These are phyloP conservation scores for Caenorhabditis afra DNA, from an alignment of 2,888 invertebrate species.

Conservation along the genomic window DNA sequence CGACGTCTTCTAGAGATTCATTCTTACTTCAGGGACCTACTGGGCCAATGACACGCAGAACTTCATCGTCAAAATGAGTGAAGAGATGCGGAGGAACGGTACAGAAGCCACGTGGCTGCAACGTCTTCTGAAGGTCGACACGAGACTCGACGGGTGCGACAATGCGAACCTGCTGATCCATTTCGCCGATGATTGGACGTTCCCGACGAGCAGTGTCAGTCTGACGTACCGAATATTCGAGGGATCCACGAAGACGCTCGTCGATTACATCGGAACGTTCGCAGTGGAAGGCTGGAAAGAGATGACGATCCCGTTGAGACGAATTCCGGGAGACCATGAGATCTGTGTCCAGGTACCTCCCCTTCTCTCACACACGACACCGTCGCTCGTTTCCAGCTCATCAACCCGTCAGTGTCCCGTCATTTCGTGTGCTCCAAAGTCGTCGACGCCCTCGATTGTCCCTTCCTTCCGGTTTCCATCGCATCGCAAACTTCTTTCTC, in stretches of 20 bases:
- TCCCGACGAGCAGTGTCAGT: slow-evolving; percentile 65
- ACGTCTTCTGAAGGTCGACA: slow-evolving; percentile 67
- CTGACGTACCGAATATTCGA: slow-evolving; percentile 72
- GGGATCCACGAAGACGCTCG: slow-evolving; percentile 57
- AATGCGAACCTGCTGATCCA: slow-evolving; percentile 67
- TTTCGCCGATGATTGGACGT: slow-evolving; percentile 74
- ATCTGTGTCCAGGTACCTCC: slow-evolving; percentile 52
- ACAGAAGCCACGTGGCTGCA: slow-evolving; percentile 74
- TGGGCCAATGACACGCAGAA: slow-evolving; percentile 75
- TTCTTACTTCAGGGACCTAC: slow-evolving; percentile 56
- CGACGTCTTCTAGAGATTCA: not conserved
- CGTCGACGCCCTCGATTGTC: slow-evolving; percentile 52
- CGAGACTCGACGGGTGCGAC: slow-evolving; percentile 67
- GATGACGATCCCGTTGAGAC: slow-evolving; percentile 55
- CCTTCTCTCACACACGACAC: no score
- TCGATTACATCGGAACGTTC: slow-evolving; percentile 50
- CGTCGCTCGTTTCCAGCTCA: slow-evolving; percentile 31
- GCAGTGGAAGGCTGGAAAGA: slow-evolving; percentile 68
- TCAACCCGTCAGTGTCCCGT: slow-evolving; percentile 44
- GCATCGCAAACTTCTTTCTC: slow-evolving; percentile 9
- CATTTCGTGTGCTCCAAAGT: slow-evolving; percentile 50
- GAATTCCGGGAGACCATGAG: slow-evolving; percentile 52
- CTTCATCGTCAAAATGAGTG: slow-evolving; percentile 74
- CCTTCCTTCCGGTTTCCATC: slow-evolving; percentile 40
- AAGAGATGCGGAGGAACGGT: slow-evolving; percentile 71